Evolutionary conservation across 35 echinoderm and acorn worm genomes (phyloP), one percentile per base, ranked within the genome.

Genomic region (Diadema setosum): DNA sequence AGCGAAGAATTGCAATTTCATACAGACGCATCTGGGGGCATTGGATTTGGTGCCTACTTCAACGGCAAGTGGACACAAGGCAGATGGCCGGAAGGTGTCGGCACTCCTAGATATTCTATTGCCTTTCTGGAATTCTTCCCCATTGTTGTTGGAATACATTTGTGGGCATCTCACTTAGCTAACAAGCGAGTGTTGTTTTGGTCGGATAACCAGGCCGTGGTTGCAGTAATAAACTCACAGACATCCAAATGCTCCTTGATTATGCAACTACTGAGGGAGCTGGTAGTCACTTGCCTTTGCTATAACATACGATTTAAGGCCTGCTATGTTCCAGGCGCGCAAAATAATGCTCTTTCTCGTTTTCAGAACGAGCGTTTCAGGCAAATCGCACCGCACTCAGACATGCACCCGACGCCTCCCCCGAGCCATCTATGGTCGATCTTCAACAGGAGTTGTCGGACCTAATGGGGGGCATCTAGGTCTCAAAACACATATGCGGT

Each of bases 121-220:
- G 84, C 82, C 3, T 39, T 86, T 30, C 60, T 86, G 5, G 61
- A 87, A 42, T 39, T 87, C 5, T 87, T 42, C 44, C 42, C 65
- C 5, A 43, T 87, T 5, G 29, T 80, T 2, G 29, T 87, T 50
- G 85, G 58, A 6, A 4, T 87, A 6, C 23, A 30, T 35, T 52
- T 70, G 12, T 87, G 85, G 85, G 85, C 21, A 24, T 14, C 39
- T 3, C 2, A 75, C 5, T 25, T 87, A 4, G 63, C 65, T 17
- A 42, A 42, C 8, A 87, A 73, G 42, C 4, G 81, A 5, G 74
- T 70, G 24, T 12, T 90, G 25, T 85, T 90, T 41, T 87, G 88
- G 74, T 42, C 48, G 26, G 88, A 84, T 39, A 90, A 90, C 39
- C 14, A 85, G 80, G 58, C 56, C 9, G 81, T 90, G 14, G 81